These are phyloP conservation scores for Argentina silus DNA, from an alignment of 2,797 vertebrate genomes.

Conservation along the genomic window DNA sequence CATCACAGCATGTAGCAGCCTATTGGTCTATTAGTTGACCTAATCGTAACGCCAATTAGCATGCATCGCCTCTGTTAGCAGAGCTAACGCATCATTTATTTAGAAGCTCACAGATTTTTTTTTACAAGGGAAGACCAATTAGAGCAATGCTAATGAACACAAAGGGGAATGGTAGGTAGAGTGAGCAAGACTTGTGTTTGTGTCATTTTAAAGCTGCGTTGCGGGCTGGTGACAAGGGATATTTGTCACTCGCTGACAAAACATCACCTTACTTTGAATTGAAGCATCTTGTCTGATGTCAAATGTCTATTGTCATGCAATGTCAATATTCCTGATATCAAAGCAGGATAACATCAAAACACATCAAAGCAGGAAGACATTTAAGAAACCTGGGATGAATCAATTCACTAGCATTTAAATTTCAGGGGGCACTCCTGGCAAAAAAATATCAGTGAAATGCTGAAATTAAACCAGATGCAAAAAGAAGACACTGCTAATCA, in stretches of 20 bases:
- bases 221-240: background rate
- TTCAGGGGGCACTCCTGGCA: too few relatives aligned
- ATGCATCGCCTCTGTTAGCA: constrained; percentile 15
- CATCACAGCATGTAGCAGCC: constrained; percentile 6
- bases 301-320: too few relatives aligned
- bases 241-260: background rate
- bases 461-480: too few relatives aligned
- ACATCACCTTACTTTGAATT: background rate
- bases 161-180: background rate
- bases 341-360: too few relatives aligned
- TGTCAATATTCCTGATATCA: too few relatives aligned
- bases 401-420: too few relatives aligned
- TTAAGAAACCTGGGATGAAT: too few relatives aligned
- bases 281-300: too few relatives aligned
- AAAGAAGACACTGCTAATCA: too few relatives aligned
- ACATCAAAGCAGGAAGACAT: too few relatives aligned
- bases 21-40: constrained; percentile 7
- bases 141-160: constrained; percentile 7
- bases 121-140: constrained; percentile 20
- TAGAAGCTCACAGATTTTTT: constrained; percentile 9
- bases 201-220: background rate
- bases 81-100: constrained; percentile 32
- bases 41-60: constrained; percentile 19
- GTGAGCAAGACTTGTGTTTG: background rate
- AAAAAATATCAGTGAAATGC: too few relatives aligned